These are phyloP conservation scores for Hydrotaea diabolus DNA, from an alignment of 2,888 invertebrate species.

Conservation along the genomic window DNA sequence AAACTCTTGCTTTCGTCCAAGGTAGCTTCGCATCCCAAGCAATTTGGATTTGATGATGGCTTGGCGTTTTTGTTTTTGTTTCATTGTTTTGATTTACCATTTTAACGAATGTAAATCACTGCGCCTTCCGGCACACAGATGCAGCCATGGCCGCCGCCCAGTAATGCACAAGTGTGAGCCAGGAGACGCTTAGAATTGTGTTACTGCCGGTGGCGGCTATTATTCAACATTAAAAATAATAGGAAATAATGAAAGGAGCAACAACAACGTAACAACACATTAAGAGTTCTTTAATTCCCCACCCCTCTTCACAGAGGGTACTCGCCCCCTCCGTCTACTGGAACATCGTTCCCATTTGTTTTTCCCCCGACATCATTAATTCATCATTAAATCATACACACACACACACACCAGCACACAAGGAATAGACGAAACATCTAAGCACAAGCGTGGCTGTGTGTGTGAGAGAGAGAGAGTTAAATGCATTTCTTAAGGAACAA, in stretches of 20 bases:
- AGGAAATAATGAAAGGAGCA: not conserved
- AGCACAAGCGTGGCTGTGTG: not conserved
- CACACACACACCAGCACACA: not conserved
- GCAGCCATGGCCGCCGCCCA: slow-evolving; percentile 3
- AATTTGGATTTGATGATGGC: not conserved
- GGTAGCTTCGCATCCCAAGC: not conserved
- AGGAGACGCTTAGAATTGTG: not conserved
- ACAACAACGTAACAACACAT: not conserved
- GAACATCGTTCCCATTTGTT: not conserved
- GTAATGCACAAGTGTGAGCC: not conserved
- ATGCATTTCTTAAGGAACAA: not conserved
- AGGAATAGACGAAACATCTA: not conserved
- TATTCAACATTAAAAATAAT: slow-evolving; percentile 45
- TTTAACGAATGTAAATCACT: slow-evolving; percentile 59
- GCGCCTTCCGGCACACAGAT: slow-evolving; percentile 50
- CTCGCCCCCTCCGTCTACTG: not conserved
- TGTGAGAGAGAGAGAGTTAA: not conserved
- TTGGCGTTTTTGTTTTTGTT: no score
- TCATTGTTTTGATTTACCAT: slow-evolving; percentile 11
- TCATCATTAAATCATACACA: slow-evolving; percentile 3
- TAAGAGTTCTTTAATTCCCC: not conserved
- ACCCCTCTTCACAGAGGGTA: not conserved
- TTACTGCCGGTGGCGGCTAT: slow-evolving; percentile 4
- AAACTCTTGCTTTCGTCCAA: slow-evolving; percentile 8
- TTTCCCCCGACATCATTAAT: slow-evolving; percentile 12